phyloP scores from a whole-genome alignment of 2,797 vertebrate species.

The Alcedo atthis region DNA sequence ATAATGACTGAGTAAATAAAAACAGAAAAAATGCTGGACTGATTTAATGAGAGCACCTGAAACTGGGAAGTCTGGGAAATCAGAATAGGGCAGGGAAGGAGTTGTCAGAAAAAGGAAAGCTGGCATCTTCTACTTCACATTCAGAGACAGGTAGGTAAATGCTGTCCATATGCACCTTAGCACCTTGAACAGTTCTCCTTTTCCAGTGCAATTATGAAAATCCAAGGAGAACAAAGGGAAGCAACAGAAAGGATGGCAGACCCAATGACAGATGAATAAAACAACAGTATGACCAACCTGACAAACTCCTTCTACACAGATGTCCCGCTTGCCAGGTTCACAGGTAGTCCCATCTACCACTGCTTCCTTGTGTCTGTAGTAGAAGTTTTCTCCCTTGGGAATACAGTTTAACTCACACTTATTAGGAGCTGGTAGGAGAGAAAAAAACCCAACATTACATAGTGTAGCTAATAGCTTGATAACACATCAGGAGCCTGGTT shows the following conservation, averaged over 20 bases:
- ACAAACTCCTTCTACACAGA: conserved; percentile 92
- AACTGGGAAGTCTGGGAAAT: not conserved
- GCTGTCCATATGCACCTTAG: not conserved
- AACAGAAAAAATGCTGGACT: not conserved
- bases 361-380: conserved; percentile 86
- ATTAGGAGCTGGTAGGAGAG: conserved; percentile 83
- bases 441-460: not conserved
- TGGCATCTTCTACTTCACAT: not conserved
- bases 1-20: not conserved
- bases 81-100: not conserved
- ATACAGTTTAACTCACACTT: conserved; percentile 97
- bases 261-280: not conserved
- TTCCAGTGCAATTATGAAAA: not conserved
- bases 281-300: conserved; percentile 78
- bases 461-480: not conserved
- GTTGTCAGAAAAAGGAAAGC: not conserved
- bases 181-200: not conserved
- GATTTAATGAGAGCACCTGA: not conserved
- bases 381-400: conserved; percentile 95
- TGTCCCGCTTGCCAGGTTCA: conserved; percentile 87
- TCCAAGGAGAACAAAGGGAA: not conserved
- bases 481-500: not conserved
- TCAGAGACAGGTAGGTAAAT: not conserved
- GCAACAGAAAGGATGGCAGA: not conserved
- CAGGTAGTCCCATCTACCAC: conserved; percentile 93